Percentiles rank a stretch among this genome's conserved stretches.
These are phyloP conservation scores for Valencia hispanica DNA, from an alignment of 2,797 vertebrate genomes.

Conservation along the genomic window DNA sequence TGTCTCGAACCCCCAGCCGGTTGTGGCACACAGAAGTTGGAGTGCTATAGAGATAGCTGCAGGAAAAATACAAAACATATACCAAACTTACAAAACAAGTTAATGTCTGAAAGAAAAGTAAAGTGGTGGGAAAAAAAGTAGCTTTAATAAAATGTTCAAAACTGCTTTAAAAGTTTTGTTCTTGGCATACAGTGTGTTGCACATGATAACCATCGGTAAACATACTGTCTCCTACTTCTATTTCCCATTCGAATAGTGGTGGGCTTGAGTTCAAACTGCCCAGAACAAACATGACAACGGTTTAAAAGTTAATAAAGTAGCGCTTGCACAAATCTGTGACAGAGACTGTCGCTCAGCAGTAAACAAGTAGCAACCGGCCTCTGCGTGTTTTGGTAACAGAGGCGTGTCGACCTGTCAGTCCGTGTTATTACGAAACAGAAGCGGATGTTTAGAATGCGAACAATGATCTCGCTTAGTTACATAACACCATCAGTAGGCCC, in stretches of 20 bases:
- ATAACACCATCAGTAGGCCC: neutral
- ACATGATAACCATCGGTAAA: neutral
- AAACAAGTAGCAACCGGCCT: neutral
- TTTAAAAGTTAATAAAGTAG: neutral
- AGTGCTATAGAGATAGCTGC: neutral
- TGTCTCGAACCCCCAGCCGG: too few relatives aligned
- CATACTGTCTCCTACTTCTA: too few relatives aligned
- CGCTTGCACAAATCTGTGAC: neutral
- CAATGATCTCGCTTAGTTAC: slow-evolving; percentile 7
- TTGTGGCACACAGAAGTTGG: neutral
- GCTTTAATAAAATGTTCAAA: too few relatives aligned
- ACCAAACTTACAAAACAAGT: too few relatives aligned
- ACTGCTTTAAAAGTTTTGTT: neutral
- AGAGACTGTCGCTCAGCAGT: slow-evolving; percentile 4
- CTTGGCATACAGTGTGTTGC: neutral
- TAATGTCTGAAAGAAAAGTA: neutral
- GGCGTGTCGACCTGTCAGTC: neutral
- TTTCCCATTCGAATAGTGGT: neutral
- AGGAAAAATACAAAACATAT: too few relatives aligned
- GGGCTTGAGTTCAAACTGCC: neutral
- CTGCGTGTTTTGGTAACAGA: slow-evolving; percentile 30
- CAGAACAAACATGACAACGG: neutral
- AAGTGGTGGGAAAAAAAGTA: neutral
- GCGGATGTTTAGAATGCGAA: slow-evolving; percentile 20
- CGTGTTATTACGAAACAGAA: slow-evolving; percentile 19